phyloP scores from a whole-genome alignment of 1,140 invertebrate genomes.

The Papilio machaon region DNA sequence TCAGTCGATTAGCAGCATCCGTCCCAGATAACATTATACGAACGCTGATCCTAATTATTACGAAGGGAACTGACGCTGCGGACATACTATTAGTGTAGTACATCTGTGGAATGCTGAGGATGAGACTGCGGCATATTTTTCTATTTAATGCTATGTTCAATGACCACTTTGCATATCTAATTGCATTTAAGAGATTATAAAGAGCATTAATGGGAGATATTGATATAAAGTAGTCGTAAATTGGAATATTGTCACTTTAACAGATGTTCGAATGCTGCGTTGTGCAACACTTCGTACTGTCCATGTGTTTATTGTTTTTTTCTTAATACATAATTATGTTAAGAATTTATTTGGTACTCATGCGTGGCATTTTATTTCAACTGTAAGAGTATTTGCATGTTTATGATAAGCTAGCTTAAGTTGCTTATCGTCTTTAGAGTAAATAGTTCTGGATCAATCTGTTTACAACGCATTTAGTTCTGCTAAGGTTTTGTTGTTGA shows the following conservation, averaged over 20 bases:
- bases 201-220: conserved; percentile 9
- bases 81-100: not conserved
- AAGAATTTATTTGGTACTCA: not conserved
- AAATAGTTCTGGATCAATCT: not conserved
- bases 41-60: conserved; percentile 69
- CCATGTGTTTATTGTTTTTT: conserved; percentile 7
- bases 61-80: conserved; percentile 13
- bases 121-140: not conserved
- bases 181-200: not conserved
- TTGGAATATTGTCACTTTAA: conserved; percentile 23
- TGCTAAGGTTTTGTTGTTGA: too few species aligned
- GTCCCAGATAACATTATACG: conserved; percentile 67
- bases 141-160: not conserved
- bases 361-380: not conserved
- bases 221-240: conserved; percentile 32
- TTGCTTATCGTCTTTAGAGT: not conserved
- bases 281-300: not conserved
- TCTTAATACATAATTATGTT: conserved; percentile 3
- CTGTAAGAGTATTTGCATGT: not conserved
- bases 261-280: not conserved
- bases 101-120: conserved; percentile 19
- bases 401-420: not conserved
- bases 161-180: conserved; percentile 28
- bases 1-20: conserved; percentile 64
- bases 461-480: not conserved